Evolutionary conservation across 2,797 vertebrate species (phyloP), one percentile per base, ranked within the genome.

Genomic region (Botia kubotai): DNA sequence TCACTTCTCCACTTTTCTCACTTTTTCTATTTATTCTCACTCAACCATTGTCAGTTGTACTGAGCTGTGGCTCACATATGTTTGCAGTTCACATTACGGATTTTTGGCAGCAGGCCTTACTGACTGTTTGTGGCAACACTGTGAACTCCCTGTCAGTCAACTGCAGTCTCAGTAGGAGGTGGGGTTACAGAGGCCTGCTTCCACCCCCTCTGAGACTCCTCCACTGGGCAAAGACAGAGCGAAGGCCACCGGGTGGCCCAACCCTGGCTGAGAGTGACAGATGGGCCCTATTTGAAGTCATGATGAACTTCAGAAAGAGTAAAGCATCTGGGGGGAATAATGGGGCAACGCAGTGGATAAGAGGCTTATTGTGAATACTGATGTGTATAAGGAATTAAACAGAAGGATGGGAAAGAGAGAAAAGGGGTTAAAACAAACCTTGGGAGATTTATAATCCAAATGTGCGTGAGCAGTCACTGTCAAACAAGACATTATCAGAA

Each of bases 401-500:
- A 48, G 65, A 57, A 29, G 14, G 23, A 19, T 67, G n/a, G 19
- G 23, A 33, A 33, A 33, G 65, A 46, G 69, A 13, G 36, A 77
- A 33, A 72, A 78, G 70, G 83, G 85, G 50, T 57, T 26, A 70
- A 76, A 77, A 83, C 76, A 90, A 89, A 84, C 83, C 87, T 80
- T 23, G 88, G 88, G 87, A 87, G 74, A 70, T 93, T 79, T 84
- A 77, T 87, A 89, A 91, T 90, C 89, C 89, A 87, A 85, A 89
- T 87, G 87, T 80, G 79, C 86, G 83, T 81, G 88, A 91, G 86
- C 85, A 88, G 86, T 82, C 86, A 87, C 87, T 88, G 57, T 17
- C 85, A 92, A 86, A 90, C 88, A 91, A 89, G 83, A 87, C 81
- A 91, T 92, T 88, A 89, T 89, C 89, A 88, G 83, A 66, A 39